Evolutionary conservation across 2,888 invertebrate genomes (phyloP).

Genomic region (Synanthedon formicaeformis): DNA sequence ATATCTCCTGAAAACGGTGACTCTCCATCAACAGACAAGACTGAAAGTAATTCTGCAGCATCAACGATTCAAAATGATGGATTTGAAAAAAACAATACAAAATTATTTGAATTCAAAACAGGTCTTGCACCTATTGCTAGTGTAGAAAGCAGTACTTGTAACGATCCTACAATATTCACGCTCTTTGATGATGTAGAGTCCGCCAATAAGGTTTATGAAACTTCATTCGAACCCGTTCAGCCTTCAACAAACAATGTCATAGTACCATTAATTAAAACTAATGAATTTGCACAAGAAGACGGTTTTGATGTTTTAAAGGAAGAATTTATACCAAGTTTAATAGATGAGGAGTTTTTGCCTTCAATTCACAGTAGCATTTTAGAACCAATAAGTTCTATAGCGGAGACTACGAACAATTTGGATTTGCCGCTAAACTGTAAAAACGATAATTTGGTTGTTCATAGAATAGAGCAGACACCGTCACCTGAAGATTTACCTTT

Average conservation of each 20-base stretch:
- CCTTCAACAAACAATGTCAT: conserved; percentile 4
- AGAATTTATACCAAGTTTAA: conserved; percentile 35
- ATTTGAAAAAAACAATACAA: conserved; percentile 30
- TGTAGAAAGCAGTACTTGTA: conserved; percentile 31
- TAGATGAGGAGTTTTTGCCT: conserved; percentile 74
- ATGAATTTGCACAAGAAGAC: not conserved
- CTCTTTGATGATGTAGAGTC: conserved; percentile 12
- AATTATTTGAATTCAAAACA: conserved; percentile 12
- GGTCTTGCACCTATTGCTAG: conserved; percentile 36
- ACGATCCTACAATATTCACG: conserved; percentile 21
- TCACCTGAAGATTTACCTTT: conserved; percentile 88
- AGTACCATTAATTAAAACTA: conserved; percentile 7
- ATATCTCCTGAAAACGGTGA: conserved; percentile 61
- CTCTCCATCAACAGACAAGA: conserved; percentile 70
- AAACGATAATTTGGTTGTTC: conserved; percentile 45
- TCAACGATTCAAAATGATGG: conserved; percentile 64
- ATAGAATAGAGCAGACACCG: conserved; percentile 81
- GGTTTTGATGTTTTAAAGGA: conserved; percentile 16
- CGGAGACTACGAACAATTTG: conserved; percentile 65
- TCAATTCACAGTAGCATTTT: conserved; percentile 72
- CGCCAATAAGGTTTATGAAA: conserved; percentile 1
- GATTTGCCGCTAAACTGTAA: conserved; percentile 66
- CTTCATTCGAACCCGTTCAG: conserved; percentile 1
- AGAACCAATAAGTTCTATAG: conserved; percentile 68
- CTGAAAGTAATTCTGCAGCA: conserved; percentile 64